A percentile compares a stretch with the other conserved stretches of the same genome.
phyloP scores from a whole-genome alignment of 1,140 invertebrate genomes.

The Contarinia nasturtii region DNA sequence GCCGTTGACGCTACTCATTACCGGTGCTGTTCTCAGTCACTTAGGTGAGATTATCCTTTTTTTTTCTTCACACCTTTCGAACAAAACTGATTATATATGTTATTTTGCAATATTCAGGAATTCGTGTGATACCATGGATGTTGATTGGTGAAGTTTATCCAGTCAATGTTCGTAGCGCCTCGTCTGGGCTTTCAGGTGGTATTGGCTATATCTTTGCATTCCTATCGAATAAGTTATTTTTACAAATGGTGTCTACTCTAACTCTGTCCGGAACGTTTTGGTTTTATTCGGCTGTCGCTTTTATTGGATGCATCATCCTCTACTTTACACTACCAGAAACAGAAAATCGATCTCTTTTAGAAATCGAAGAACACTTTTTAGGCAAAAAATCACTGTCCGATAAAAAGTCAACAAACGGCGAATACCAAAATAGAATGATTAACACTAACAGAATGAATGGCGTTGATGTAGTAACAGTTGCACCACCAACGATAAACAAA shows the following conservation, averaged over 20 bases:
- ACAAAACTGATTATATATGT: no score
- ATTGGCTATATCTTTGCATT: constrained; percentile 52
- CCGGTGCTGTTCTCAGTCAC: constrained; percentile 45
- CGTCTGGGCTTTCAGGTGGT: constrained; percentile 45
- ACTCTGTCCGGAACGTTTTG: constrained; percentile 46
- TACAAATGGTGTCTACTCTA: constrained; percentile 36
- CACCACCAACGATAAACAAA: no score
- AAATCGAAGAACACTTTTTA: constrained; percentile 50
- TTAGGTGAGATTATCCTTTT: constrained; percentile 14
- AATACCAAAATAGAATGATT: no score
- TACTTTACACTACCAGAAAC: constrained; percentile 44
- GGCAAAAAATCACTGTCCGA: constrained; percentile 21
- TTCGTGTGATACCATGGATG: constrained; percentile 54
- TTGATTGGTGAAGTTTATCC: constrained; percentile 52
- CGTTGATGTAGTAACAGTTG: no score
- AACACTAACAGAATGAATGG: no score
- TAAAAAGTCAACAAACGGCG: no score
- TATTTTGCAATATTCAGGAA: no score
- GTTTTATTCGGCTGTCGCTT: constrained; percentile 30
- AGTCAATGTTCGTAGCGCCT: constrained; percentile 39
- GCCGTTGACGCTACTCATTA: constrained; percentile 40
- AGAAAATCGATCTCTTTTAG: constrained; percentile 56
- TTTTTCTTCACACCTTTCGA: no score
- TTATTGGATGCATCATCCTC: constrained; percentile 34
- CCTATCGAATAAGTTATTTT: constrained; percentile 47